Conservation (phyloP, 2,797 vertebrate genomes). For the Myiothlypis coronata region DNA sequence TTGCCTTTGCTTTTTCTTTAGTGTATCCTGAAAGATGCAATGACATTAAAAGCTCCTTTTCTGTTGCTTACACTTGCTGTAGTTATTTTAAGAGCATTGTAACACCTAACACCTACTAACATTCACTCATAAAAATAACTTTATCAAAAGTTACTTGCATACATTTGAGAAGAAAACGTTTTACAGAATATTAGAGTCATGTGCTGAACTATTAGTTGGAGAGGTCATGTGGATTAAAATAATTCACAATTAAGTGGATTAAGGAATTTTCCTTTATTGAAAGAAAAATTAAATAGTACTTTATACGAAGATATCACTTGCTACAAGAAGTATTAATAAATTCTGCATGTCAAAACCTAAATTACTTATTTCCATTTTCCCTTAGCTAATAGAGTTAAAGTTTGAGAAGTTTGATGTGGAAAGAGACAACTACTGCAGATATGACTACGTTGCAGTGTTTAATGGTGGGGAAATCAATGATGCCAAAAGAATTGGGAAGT, state of each 20-base stretch:
- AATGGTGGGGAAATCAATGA: slow-evolving; percentile 93
- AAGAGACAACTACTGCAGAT: slow-evolving; percentile 96
- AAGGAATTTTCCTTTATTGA: background rate
- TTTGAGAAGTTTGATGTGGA: slow-evolving; percentile 99
- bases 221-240: background rate
- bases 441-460: slow-evolving; percentile 93
- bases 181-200: background rate
- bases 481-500: slow-evolving; percentile 93
- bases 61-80: background rate
- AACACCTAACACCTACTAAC: background rate
- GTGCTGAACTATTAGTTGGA: background rate
- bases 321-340: background rate
- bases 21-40: background rate
- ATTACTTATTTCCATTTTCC: slow-evolving; percentile 6
- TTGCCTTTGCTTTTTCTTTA: background rate
- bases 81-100: background rate
- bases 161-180: background rate
- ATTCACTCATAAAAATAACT: background rate
- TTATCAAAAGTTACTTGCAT: background rate
- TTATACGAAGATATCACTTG: background rate
- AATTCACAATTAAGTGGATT: background rate
- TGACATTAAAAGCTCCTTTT: background rate
- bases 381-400: slow-evolving; percentile 87
- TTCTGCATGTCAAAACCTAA: background rate
- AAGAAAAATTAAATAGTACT: background rate